Evolutionary conservation across 2,888 invertebrate genomes (phyloP), one percentile per base, ranked within the genome.

Genomic region (Chorisops tibialis): DNA sequence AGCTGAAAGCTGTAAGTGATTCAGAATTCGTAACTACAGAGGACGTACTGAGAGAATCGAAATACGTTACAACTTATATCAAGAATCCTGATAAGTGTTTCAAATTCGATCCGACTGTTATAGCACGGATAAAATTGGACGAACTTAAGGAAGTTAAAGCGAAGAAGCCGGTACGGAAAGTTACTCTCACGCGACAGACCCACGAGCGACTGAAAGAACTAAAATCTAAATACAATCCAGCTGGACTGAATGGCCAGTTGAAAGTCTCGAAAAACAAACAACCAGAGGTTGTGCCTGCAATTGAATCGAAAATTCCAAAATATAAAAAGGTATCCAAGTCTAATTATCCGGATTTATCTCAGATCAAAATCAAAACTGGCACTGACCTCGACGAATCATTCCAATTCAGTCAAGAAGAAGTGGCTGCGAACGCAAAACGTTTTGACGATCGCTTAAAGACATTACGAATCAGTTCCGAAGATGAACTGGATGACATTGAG

Each of bases 11-110:
- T 14, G 19, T 70, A 3, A 73, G 74, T 51, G 66, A 69, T 7
- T 52, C 59, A n/a, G 77, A 77, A 9, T 76, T 68, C 45, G 68
- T 78, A n/a, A 74, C 77, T 30, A 79, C 75, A 3, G 78, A 78
- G 63, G 76, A 79, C 24, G 77, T 79, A 7, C 69, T 79, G 3
- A 75, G 75, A 16, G 75, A 79, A 63, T 79, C 79, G 14, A 79
- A 79, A 67, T 79, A 75, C 70, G 78, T 79, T 2, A 77, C 76
- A 63, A 78, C 78, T 0, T 79, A 79, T 52, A 75, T 79, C 35
- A 78, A 77, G 66, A 78, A 79, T 69, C 79, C 78, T 1, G 79
- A 79, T 68, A 71, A 74, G 14, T 74, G 72, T 61, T 78, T 79
- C 52, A 73, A 72, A n/a, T 79, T 77, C 63, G 78, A 78, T 68